These are phyloP conservation scores for Bicyclus anynana DNA, from an alignment of 1,140 invertebrate genomes.

Conservation along the genomic window DNA sequence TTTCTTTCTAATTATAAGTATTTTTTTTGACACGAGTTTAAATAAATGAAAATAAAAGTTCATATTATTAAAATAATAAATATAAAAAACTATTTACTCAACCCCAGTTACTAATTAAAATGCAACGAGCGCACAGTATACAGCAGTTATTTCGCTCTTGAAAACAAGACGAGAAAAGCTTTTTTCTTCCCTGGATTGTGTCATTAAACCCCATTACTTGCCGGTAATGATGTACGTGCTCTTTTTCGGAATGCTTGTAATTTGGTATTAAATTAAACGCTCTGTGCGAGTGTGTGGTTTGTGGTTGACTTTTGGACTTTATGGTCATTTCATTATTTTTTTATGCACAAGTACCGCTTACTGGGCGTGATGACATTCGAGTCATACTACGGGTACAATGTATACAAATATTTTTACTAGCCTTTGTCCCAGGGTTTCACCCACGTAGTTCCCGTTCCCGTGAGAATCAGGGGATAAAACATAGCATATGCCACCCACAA, in stretches of 20 bases:
- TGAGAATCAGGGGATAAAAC: too few species aligned
- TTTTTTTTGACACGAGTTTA: too few species aligned
- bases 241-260: conserved; percentile 3
- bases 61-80: neutral
- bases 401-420: too few species aligned
- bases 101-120: neutral
- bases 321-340: neutral
- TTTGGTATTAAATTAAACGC: conserved; percentile 7
- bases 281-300: conserved; percentile 1
- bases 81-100: too few species aligned
- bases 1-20: too few species aligned
- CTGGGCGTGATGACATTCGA: too few species aligned
- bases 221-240: conserved; percentile 1
- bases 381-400: too few species aligned
- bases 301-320: neutral
- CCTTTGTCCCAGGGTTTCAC: too few species aligned
- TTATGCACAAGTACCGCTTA: neutral
- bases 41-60: too few species aligned
- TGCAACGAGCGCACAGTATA: neutral
- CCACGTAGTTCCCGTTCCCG: too few species aligned
- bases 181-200: neutral
- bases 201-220: neutral
- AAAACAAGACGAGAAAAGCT: neutral
- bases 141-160: neutral
- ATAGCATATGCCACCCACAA: too few species aligned